Evolutionary conservation across 35 echinoderm and acorn worm species (phyloP).

Genomic region (Strongylocentrotus purpuratus): DNA sequence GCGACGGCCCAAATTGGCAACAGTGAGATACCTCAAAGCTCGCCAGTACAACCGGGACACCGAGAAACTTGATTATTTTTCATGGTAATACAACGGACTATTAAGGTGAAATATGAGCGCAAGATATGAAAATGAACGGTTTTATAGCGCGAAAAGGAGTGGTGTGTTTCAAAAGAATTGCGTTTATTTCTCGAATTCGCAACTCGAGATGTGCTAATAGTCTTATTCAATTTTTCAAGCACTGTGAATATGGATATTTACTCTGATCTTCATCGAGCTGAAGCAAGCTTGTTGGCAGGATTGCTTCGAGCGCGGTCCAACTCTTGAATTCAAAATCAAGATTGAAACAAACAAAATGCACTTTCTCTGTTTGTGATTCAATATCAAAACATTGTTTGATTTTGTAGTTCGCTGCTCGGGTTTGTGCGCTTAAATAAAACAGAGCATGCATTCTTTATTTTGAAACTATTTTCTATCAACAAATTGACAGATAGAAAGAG

Average conservation of each 20-base stretch:
- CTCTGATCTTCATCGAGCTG: not conserved
- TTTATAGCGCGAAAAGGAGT: not conserved
- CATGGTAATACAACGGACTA: not conserved
- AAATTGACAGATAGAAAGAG: not conserved
- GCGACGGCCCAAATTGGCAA: conserved; percentile 20
- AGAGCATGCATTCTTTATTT: not conserved
- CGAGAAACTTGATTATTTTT: not conserved
- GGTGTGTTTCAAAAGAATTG: not conserved
- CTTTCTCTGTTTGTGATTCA: not conserved
- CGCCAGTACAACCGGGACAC: not conserved
- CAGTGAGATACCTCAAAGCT: conserved; percentile 21
- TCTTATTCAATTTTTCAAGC: not conserved
- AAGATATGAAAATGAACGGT: not conserved
- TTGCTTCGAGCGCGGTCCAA: not conserved
- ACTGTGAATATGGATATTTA: not conserved
- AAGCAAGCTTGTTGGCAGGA: not conserved
- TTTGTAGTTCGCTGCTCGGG: not conserved
- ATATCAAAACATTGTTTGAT: not conserved
- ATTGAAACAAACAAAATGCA: not conserved
- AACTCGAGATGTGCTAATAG: not conserved
- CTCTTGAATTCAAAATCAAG: not conserved
- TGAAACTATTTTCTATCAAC: not conserved
- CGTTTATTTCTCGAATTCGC: not conserved
- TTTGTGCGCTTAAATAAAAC: not conserved
- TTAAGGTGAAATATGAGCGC: not conserved